Percentiles rank a stretch among this genome's conserved stretches.
phyloP scores from a whole-genome alignment of 2,888 invertebrate genomes.

The Sialis fuliginosa region DNA sequence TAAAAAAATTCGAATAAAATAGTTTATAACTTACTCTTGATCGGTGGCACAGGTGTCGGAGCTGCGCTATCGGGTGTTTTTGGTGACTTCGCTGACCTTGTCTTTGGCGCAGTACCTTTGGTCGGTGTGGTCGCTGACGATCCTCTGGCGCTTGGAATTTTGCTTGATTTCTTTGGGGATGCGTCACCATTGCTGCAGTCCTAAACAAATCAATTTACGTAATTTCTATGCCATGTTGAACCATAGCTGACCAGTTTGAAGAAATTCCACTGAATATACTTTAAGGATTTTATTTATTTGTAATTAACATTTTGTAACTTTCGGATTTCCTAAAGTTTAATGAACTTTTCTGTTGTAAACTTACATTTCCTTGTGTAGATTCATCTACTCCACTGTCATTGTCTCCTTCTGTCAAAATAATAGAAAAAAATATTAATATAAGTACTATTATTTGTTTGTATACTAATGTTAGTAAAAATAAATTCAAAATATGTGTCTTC shows the following conservation, averaged over 20 bases:
- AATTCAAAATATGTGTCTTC: no score
- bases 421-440: neutral
- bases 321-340: no score
- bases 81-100: conserved; percentile 27
- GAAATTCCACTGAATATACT: neutral
- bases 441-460: neutral
- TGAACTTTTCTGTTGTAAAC: no score
- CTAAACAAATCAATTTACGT: conserved; percentile 13
- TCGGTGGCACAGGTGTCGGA: conserved; percentile 27
- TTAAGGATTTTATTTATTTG: no score
- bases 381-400: conserved; percentile 72
- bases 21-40: conserved; percentile 46
- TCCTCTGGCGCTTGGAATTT: conserved; percentile 24
- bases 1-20: neutral
- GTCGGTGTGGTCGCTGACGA: conserved; percentile 21
- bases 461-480: neutral
- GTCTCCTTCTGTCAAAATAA: conserved; percentile 51
- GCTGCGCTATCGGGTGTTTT: conserved; percentile 56
- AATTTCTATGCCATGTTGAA: neutral
- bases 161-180: conserved; percentile 53
- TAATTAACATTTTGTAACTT: no score
- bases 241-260: neutral
- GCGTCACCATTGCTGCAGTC: conserved; percentile 53
- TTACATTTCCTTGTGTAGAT: conserved; percentile 65
- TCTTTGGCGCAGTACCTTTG: conserved; percentile 23